Evolutionary conservation across 2,113 vertebrate species (phyloP).

Genomic region (Oryzias curvinotus): DNA sequence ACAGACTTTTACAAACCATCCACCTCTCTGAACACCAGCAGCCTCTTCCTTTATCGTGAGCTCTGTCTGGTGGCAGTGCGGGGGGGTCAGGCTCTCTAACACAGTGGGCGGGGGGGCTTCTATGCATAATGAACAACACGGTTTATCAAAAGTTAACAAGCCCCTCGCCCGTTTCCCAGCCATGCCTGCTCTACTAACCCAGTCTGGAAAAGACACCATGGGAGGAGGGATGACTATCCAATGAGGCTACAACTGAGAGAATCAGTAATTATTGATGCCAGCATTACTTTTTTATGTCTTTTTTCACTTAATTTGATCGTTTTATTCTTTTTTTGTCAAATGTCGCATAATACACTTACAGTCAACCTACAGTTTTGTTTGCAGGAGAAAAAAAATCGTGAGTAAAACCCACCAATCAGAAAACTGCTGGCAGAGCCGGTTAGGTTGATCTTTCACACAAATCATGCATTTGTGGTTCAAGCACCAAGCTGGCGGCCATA

Average conservation of each 20-base stretch:
- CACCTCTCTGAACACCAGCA: conserved; percentile 13
- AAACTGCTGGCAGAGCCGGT: no score
- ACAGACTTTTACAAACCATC: neutral
- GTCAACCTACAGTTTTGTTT: no score
- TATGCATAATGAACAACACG: conserved; percentile 62
- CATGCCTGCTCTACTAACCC: conserved; percentile 54
- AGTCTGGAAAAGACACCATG: conserved; percentile 25
- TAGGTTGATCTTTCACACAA: no score
- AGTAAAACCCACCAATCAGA: no score
- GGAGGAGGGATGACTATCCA: conserved; percentile 5
- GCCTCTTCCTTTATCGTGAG: neutral
- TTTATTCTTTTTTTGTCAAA: no score
- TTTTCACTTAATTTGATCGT: no score
- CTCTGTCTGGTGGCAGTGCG: conserved; percentile 15
- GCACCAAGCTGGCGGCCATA: no score
- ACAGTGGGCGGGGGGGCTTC: conserved; percentile 8
- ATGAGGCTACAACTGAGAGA: neutral
- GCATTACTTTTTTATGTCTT: no score
- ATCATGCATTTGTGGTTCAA: no score
- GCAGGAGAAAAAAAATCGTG: no score
- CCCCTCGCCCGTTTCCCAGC: conserved; percentile 36
- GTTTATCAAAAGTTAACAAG: conserved; percentile 72
- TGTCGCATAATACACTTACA: no score
- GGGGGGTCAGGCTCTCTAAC: neutral
- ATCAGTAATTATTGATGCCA: no score